These are phyloP conservation scores for Myrmophylax atrothorax DNA, from an alignment of 2,113 vertebrate species.

Conservation along the genomic window DNA sequence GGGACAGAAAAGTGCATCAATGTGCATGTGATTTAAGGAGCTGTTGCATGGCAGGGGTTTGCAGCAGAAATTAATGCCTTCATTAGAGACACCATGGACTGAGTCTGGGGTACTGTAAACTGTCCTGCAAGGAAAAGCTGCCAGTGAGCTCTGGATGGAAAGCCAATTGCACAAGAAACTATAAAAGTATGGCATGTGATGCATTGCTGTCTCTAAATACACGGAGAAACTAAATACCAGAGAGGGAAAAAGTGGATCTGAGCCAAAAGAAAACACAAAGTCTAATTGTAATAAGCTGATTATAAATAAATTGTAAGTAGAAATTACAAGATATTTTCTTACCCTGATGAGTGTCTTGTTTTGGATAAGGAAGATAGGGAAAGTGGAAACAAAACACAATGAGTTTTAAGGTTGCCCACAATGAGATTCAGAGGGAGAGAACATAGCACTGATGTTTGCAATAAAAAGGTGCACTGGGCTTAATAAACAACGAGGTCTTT, in stretches of 20 bases:
- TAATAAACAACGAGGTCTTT: neutral
- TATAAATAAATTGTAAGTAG: neutral
- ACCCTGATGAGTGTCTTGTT: neutral
- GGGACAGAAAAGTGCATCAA: neutral
- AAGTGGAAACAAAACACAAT: neutral
- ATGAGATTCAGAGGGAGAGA: neutral
- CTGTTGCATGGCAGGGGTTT: neutral
- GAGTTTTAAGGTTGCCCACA: neutral
- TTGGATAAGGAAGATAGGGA: neutral
- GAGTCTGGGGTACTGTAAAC: neutral
- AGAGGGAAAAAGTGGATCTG: neutral
- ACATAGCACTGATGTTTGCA: accelerated
- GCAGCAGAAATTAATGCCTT: neutral
- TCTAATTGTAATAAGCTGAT: neutral
- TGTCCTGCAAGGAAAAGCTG: neutral
- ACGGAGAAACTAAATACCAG: neutral
- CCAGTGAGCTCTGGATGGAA: neutral
- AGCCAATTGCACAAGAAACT: neutral
- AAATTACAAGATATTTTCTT: neutral
- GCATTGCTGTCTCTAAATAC: neutral
- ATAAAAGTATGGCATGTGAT: neutral
- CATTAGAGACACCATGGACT: neutral
- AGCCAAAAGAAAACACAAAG: neutral
- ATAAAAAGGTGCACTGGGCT: neutral
- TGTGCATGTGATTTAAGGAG: neutral